phyloP scores from a whole-genome alignment of 1,140 invertebrate genomes.

The Drosophila pseudoananassae region DNA sequence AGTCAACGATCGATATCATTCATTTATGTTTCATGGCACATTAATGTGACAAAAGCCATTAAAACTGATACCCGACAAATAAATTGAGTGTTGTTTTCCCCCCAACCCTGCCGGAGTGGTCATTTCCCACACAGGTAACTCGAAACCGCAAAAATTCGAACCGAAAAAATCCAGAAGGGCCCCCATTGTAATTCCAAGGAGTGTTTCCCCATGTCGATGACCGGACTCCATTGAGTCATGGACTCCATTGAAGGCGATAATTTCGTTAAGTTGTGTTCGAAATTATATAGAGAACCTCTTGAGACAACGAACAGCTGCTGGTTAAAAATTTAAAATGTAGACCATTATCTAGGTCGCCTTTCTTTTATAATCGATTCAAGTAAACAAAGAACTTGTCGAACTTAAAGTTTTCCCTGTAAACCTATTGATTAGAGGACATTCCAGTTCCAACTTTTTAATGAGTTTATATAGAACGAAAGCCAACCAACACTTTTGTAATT shows the following conservation, averaged over 20 bases:
- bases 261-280: slow-evolving; percentile 21
- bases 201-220: slow-evolving; percentile 30
- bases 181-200: slow-evolving; percentile 7
- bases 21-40: slow-evolving; percentile 63
- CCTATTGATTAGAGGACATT: not conserved
- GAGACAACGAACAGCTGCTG: slow-evolving; percentile 36
- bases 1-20: slow-evolving; percentile 41
- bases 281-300: slow-evolving; percentile 10
- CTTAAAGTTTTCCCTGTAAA: slow-evolving; percentile 3
- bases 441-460: not conserved
- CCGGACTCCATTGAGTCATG: slow-evolving; percentile 42
- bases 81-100: slow-evolving; percentile 27
- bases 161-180: slow-evolving; percentile 23
- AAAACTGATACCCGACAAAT: slow-evolving; percentile 55
- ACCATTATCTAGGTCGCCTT: slow-evolving; percentile 23
- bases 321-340: slow-evolving; percentile 28
- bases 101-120: too few relatives aligned
- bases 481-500: not conserved
- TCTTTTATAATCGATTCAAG: slow-evolving; percentile 35
- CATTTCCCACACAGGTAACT: slow-evolving; percentile 15
- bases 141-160: slow-evolving; percentile 34
- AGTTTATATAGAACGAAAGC: not conserved
- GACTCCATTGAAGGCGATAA: slow-evolving; percentile 11
- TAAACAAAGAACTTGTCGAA: slow-evolving; percentile 40
- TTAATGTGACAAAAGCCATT: slow-evolving; percentile 57